These are phyloP conservation scores for Gallinago paraguaiae DNA, from an alignment of 2,113 vertebrate genomes.

Conservation along the genomic window DNA sequence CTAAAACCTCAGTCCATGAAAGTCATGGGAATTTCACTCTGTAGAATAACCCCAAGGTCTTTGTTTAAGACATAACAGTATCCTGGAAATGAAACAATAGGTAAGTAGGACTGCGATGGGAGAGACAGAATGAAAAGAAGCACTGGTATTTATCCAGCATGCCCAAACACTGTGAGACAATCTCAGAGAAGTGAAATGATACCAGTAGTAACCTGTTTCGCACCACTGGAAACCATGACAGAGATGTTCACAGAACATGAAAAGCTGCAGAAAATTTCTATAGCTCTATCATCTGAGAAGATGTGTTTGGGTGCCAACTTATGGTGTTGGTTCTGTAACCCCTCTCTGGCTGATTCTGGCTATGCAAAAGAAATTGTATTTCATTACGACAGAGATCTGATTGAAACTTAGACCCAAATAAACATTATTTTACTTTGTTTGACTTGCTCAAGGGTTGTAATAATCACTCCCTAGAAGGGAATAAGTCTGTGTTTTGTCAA, in stretches of 20 bases:
- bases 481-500: not conserved
- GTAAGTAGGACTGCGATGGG: not conserved
- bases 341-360: not conserved
- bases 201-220: not conserved
- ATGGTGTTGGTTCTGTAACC: not conserved
- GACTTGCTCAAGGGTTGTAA: not conserved
- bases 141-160: not conserved
- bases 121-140: not conserved
- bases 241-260: not conserved
- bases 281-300: not conserved
- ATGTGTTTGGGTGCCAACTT: not conserved
- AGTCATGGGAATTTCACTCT: not conserved
- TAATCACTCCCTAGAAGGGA: not conserved
- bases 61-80: not conserved
- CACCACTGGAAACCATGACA: not conserved
- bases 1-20: not conserved
- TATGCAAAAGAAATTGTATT: not conserved
- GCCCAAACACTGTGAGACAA: not conserved
- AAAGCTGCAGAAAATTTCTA: not conserved
- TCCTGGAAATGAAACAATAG: not conserved
- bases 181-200: not conserved
- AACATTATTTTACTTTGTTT: not conserved
- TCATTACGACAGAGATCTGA: not conserved
- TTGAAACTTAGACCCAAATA: not conserved
- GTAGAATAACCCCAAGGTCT: not conserved